These are phyloP conservation scores for Crematogaster levior DNA, from an alignment of 2,888 invertebrate species.

Conservation along the genomic window DNA sequence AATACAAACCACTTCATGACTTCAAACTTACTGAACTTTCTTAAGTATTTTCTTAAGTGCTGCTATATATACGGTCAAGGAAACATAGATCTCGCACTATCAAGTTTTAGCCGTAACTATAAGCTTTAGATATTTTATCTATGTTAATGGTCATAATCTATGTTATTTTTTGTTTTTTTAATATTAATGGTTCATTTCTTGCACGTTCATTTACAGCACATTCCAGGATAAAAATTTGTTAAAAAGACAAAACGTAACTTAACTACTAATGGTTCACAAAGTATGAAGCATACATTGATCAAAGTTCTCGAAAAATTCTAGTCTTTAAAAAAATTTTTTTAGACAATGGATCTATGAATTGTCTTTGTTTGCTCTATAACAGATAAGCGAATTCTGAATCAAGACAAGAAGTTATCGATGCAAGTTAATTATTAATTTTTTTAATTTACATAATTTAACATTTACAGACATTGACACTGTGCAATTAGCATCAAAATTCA, in stretches of 20 bases:
- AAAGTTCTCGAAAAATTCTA: background rate
- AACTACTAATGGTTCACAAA: background rate
- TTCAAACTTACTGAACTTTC: background rate
- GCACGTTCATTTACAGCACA: too few relatives aligned
- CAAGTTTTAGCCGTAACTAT: background rate
- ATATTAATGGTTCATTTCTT: too few relatives aligned
- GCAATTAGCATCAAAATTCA: too few relatives aligned
- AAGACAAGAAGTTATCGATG: too few relatives aligned
- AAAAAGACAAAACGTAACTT: background rate
- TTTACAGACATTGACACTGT: too few relatives aligned
- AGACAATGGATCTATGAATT: too few relatives aligned
- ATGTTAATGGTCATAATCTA: background rate
- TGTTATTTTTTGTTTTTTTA: background rate
- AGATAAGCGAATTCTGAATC: too few relatives aligned
- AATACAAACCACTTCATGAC: background rate
- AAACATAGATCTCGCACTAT: background rate
- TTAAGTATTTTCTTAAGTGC: background rate
- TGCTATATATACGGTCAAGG: background rate
- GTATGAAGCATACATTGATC: background rate
- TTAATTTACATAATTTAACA: too few relatives aligned
- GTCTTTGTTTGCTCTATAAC: background rate
- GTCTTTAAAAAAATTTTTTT: background rate
- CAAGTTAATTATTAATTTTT: too few relatives aligned
- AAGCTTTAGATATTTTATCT: background rate
- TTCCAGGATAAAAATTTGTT: background rate